These are phyloP conservation scores for Amblyteles armatorius DNA, from an alignment of 2,888 invertebrate species.

Conservation along the genomic window DNA sequence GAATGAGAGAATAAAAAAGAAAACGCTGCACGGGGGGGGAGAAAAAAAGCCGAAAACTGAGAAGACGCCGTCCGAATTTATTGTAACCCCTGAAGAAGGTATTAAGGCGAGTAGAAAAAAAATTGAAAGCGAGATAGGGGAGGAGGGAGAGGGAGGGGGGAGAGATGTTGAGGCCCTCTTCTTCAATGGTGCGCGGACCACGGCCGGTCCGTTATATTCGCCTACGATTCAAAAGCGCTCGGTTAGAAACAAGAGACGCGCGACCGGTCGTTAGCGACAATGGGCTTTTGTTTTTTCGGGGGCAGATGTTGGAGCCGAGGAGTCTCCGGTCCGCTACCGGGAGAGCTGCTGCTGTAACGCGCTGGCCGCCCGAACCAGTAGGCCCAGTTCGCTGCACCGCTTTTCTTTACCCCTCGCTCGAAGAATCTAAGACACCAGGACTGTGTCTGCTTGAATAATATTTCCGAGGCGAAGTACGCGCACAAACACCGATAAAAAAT, in stretches of 20 bases:
- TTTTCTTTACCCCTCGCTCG: not conserved
- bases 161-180: slow-evolving; percentile 29
- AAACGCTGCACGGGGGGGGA: slow-evolving; percentile 53
- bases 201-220: slow-evolving; percentile 82
- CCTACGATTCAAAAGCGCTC: slow-evolving; percentile 85
- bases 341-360: slow-evolving; percentile 18
- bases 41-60: slow-evolving; percentile 64
- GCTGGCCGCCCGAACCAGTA: slow-evolving; percentile 30
- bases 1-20: slow-evolving; percentile 44
- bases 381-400: slow-evolving; percentile 5
- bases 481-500: not conserved
- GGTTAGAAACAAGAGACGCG: slow-evolving; percentile 85
- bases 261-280: slow-evolving; percentile 85
- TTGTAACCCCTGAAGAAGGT: slow-evolving; percentile 61
- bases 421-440: not conserved
- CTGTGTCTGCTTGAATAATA: not conserved
- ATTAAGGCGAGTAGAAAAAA: slow-evolving; percentile 42
- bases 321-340: slow-evolving; percentile 49
- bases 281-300: slow-evolving; percentile 85
- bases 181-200: slow-evolving; percentile 72
- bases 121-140: slow-evolving; percentile 34
- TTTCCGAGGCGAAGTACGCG: not conserved
- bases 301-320: slow-evolving; percentile 82
- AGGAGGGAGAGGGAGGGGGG: slow-evolving; percentile 14
- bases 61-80: slow-evolving; percentile 61